Evolutionary conservation across 2,113 vertebrate genomes (phyloP).

Genomic region (Lagopus leucura): DNA sequence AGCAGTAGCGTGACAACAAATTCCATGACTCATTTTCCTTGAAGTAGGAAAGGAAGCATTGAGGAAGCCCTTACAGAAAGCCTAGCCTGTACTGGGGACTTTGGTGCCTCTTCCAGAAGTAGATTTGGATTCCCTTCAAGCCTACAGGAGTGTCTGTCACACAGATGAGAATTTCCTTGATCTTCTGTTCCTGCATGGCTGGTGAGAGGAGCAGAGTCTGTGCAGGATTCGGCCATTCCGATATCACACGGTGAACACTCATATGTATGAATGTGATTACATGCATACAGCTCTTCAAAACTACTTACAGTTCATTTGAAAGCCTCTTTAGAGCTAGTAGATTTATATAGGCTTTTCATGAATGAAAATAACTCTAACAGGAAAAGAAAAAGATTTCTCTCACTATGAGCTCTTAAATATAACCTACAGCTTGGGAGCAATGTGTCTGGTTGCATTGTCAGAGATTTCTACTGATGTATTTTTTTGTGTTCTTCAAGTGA

Average conservation of each 20-base stretch:
- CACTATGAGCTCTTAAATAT: neutral
- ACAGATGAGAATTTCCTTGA: neutral
- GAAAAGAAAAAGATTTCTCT: neutral
- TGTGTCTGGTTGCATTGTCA: neutral
- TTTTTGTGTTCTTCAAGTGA: neutral
- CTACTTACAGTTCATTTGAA: neutral
- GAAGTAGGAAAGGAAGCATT: neutral
- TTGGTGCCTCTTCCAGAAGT: neutral
- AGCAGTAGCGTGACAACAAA: neutral
- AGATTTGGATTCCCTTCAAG: neutral
- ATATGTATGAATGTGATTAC: neutral
- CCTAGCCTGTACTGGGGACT: accelerated
- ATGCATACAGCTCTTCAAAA: neutral
- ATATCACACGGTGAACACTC: neutral
- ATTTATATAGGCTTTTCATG: neutral
- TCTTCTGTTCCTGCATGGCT: neutral
- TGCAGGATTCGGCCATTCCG: neutral
- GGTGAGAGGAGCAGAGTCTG: neutral
- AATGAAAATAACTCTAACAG: neutral
- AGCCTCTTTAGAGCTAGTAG: neutral
- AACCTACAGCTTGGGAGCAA: neutral
- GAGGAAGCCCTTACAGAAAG: neutral
- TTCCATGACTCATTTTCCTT: neutral
- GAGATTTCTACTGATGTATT: neutral
- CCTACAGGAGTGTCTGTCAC: neutral